phyloP scores from a whole-genome alignment of 2,888 invertebrate species.

The Bugula neritina region DNA sequence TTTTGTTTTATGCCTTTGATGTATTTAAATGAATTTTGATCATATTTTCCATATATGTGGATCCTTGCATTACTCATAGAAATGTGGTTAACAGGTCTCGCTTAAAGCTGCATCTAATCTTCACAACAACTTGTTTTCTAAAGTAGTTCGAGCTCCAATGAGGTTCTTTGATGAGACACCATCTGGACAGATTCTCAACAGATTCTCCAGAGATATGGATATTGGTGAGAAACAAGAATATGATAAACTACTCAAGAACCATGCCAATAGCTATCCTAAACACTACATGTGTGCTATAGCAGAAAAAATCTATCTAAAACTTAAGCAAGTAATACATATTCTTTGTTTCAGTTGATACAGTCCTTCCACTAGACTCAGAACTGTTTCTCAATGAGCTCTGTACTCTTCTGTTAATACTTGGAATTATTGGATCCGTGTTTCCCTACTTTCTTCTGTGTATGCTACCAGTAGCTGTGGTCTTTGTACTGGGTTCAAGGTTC shows the following conservation, averaged over 20 bases:
- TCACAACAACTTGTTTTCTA: slow-evolving; percentile 57
- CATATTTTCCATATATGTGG: too few relatives aligned
- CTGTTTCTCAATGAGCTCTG: slow-evolving; percentile 59
- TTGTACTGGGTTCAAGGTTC: slow-evolving; percentile 47
- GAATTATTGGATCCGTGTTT: slow-evolving; percentile 78
- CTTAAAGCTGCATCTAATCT: slow-evolving; percentile 58
- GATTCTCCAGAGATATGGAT: slow-evolving; percentile 51
- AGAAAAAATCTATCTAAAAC: too few relatives aligned
- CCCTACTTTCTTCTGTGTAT: slow-evolving; percentile 58
- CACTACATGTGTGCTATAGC: too few relatives aligned
- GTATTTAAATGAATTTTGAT: too few relatives aligned
- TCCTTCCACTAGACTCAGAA: slow-evolving; percentile 59
- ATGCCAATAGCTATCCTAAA: too few relatives aligned
- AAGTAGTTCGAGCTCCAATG: slow-evolving; percentile 44
- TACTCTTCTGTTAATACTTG: slow-evolving; percentile 69
- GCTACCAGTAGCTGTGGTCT: slow-evolving; percentile 48
- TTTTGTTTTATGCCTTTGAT: too few relatives aligned
- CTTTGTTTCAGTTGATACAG: slow-evolving; percentile 56
- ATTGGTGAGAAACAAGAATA: slow-evolving; percentile 46
- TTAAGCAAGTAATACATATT: too few relatives aligned
- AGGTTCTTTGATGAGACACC: slow-evolving; percentile 49
- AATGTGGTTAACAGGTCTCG: slow-evolving; percentile 52
- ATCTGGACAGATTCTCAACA: slow-evolving; percentile 46
- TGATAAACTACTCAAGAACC: too few relatives aligned
- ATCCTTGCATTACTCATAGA: too few relatives aligned